A percentile compares a stretch with the other conserved stretches of the same genome.
Evolutionary conservation across 2,797 vertebrate genomes (phyloP).

Genomic region (Mormyrus hasselquistii): DNA sequence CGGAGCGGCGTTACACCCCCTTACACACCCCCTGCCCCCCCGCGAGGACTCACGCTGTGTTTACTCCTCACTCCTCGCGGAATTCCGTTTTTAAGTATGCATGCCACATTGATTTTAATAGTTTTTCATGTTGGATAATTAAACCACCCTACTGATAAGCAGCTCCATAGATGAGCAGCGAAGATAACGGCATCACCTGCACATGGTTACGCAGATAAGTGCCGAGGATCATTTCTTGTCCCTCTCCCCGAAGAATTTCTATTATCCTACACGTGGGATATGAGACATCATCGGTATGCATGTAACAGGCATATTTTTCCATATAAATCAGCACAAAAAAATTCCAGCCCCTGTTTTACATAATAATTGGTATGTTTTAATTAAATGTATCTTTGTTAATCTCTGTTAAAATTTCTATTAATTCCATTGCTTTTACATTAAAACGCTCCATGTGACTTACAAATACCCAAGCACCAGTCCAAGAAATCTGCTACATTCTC

Average conservation of each 20-base stretch:
- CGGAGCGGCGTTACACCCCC: background rate
- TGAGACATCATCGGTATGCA: background rate
- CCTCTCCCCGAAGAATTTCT: background rate
- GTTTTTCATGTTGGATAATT: background rate
- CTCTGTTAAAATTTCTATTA: background rate
- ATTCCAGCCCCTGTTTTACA: background rate
- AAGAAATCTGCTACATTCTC: background rate
- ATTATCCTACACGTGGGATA: background rate
- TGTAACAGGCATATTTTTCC: constrained; percentile 7
- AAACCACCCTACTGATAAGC: background rate
- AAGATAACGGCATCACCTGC: background rate
- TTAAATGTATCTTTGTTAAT: constrained; percentile 13
- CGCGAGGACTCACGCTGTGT: background rate
- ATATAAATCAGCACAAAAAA: constrained; percentile 13
- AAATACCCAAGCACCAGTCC: background rate
- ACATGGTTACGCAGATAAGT: background rate
- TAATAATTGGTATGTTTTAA: constrained; percentile 15
- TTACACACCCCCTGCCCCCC: background rate
- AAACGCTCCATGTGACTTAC: background rate
- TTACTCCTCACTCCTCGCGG: background rate
- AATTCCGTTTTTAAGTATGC: constrained; percentile 1
- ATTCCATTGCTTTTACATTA: constrained; percentile 3
- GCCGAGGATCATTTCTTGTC: background rate
- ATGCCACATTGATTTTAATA: constrained; percentile 7
- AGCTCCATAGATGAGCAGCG: background rate